Percentiles rank a stretch among this genome's conserved stretches.
These are phyloP conservation scores for Drosophila infuscata DNA, from an alignment of 2,888 invertebrate species.

Conservation along the genomic window DNA sequence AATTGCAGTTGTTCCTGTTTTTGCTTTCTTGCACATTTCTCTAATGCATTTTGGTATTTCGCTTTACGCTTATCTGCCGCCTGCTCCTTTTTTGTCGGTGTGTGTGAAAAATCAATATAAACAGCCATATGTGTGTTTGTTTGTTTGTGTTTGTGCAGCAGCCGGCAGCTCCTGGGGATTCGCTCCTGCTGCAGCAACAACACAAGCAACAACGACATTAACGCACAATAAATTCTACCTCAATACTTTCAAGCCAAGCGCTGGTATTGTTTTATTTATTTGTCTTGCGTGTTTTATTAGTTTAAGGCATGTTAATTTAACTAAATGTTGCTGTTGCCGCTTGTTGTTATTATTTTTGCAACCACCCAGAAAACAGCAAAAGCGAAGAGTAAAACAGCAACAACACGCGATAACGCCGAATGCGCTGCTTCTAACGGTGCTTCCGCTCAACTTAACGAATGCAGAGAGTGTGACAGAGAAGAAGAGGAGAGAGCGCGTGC, in stretches of 20 bases:
- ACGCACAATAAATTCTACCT: neutral
- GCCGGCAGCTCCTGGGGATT: slow-evolving; percentile 43
- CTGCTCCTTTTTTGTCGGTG: slow-evolving; percentile 31
- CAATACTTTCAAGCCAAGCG: slow-evolving; percentile 14
- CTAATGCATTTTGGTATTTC: slow-evolving; percentile 34
- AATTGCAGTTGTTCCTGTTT: slow-evolving; percentile 8
- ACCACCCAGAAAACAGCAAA: slow-evolving; percentile 30
- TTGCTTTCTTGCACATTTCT: slow-evolving; percentile 21
- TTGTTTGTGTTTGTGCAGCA: slow-evolving; percentile 57
- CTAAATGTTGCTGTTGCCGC: slow-evolving; percentile 15
- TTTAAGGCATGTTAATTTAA: slow-evolving; percentile 59
- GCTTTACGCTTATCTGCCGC: slow-evolving; percentile 32
- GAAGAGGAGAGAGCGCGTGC: slow-evolving; percentile 8
- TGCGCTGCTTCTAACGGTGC: slow-evolving; percentile 55
- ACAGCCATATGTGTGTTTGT: slow-evolving; percentile 14
- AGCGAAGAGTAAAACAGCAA: slow-evolving; percentile 20
- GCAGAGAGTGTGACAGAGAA: neutral
- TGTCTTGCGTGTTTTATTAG: slow-evolving; percentile 70
- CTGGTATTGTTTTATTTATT: slow-evolving; percentile 4
- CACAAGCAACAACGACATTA: neutral
- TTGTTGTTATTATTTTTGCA: slow-evolving; percentile 35
- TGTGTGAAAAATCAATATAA: slow-evolving; percentile 62
- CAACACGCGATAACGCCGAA: slow-evolving; percentile 34
- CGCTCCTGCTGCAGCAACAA: slow-evolving; percentile 7
- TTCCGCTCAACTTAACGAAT: slow-evolving; percentile 40